phyloP scores from a whole-genome alignment of 2,888 invertebrate species.

The Ormyrus nitidulus region DNA sequence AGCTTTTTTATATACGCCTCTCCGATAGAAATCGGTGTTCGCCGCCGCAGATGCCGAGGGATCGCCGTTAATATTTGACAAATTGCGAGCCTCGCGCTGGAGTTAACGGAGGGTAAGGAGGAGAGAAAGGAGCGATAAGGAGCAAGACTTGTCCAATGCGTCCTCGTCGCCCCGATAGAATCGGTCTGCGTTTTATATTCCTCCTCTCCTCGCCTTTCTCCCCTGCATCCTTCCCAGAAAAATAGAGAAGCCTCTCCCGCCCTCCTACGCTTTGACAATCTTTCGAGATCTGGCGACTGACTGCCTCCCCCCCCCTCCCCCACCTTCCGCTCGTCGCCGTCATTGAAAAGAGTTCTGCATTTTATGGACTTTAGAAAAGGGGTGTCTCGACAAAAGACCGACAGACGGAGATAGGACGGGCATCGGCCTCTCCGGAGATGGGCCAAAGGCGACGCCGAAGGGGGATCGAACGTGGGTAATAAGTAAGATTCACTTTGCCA shows the following conservation, averaged over 20 bases:
- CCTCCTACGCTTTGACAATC: no score
- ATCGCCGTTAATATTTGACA: neutral
- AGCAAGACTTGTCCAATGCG: neutral
- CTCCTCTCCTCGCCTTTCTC: no score
- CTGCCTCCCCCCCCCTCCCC: no score
- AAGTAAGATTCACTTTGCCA: constrained; percentile 49
- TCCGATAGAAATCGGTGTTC: no score
- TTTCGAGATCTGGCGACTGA: no score
- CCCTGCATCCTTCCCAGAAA: no score
- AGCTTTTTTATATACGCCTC: no score
- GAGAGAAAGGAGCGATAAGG: neutral
- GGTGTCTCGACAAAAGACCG: constrained; percentile 34
- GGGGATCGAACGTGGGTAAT: constrained; percentile 31
- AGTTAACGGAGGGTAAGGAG: constrained; percentile 1
- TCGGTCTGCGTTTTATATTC: constrained; percentile 30
- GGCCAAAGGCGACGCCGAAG: constrained; percentile 4
- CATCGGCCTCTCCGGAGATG: neutral
- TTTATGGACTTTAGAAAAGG: constrained; percentile 38
- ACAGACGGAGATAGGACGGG: constrained; percentile 14
- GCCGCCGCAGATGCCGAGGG: no score
- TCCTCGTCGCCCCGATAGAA: constrained; percentile 8
- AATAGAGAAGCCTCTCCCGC: no score
- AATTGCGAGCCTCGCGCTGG: neutral
- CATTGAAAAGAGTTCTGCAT: constrained; percentile 43
- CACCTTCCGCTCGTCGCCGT: neutral